Evolutionary conservation across 2,797 vertebrate genomes (phyloP).

Genomic region (Threskiornis aethiopicus): DNA sequence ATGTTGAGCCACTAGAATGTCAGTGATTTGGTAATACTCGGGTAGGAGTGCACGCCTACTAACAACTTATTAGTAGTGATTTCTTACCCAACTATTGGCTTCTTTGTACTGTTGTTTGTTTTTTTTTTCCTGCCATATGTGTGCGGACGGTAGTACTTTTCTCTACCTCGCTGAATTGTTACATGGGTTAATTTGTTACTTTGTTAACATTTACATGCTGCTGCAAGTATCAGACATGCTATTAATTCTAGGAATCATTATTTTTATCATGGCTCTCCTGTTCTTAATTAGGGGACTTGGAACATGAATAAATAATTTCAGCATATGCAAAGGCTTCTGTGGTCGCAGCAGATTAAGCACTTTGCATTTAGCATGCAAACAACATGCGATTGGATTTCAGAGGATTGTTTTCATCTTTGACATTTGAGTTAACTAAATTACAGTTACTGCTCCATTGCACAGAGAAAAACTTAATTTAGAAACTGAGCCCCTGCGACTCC

Average conservation of each 20-base stretch:
- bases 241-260: not conserved
- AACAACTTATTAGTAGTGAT: not conserved
- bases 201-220: not conserved
- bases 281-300: not conserved
- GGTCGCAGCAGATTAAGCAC: not conserved
- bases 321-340: not conserved
- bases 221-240: not conserved
- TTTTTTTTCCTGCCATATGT: not conserved
- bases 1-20: not conserved
- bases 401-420: not conserved
- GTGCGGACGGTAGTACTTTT: not conserved
- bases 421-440: conserved; percentile 10
- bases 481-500: not conserved
- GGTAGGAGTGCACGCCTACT: not conserved
- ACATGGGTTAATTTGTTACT: not conserved
- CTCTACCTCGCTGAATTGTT: not conserved
- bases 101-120: not conserved
- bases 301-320: not conserved
- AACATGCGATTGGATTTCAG: not conserved
- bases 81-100: not conserved
- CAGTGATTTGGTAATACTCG: not conserved
- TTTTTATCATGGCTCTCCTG: not conserved
- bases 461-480: conserved; percentile 32
- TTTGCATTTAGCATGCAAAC: not conserved
- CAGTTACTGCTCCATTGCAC: not conserved